A percentile compares a stretch with the other conserved stretches of the same genome.
These are phyloP conservation scores for Platycheirus rosarum DNA, from an alignment of 2,888 invertebrate species.

Conservation along the genomic window DNA sequence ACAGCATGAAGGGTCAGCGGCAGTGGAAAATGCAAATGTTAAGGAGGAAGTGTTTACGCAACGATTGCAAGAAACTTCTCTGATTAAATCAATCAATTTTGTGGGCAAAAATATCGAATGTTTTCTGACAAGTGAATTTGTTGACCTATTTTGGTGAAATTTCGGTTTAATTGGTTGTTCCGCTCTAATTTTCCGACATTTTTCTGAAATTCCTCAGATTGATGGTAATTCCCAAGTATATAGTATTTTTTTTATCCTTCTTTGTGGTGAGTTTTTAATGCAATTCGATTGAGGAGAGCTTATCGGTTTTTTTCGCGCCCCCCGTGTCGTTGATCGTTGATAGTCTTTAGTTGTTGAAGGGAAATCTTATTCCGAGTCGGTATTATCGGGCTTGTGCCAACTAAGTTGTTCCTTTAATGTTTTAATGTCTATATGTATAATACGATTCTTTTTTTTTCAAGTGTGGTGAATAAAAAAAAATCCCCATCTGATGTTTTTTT, in stretches of 20 bases:
- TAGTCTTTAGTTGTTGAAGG: background rate
- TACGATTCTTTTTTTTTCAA: slow-evolving; percentile 1
- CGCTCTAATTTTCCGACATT: background rate
- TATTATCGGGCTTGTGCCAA: background rate
- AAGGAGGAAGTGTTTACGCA: slow-evolving; percentile 64
- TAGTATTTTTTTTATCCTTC: slow-evolving; percentile 26
- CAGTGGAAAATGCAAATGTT: slow-evolving; percentile 14
- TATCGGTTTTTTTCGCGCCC: background rate
- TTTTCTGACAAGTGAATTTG: background rate
- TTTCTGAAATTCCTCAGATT: no score
- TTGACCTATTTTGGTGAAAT: background rate
- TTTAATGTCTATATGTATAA: background rate
- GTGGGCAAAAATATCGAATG: background rate
- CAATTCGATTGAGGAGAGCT: slow-evolving; percentile 10
- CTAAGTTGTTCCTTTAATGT: no score
- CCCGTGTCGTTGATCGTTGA: no score
- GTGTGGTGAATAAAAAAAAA: slow-evolving; percentile 27
- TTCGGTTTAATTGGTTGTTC: background rate
- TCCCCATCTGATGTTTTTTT: slow-evolving; percentile 13
- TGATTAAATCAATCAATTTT: background rate
- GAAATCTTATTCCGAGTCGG: background rate
- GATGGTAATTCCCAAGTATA: no score
- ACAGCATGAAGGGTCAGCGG: slow-evolving; percentile 32
- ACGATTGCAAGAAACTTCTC: slow-evolving; percentile 26
- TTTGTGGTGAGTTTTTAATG: slow-evolving; percentile 49